These are phyloP conservation scores for Stigmatopora nigra DNA, from an alignment of 2,113 vertebrate species.

Conservation along the genomic window DNA sequence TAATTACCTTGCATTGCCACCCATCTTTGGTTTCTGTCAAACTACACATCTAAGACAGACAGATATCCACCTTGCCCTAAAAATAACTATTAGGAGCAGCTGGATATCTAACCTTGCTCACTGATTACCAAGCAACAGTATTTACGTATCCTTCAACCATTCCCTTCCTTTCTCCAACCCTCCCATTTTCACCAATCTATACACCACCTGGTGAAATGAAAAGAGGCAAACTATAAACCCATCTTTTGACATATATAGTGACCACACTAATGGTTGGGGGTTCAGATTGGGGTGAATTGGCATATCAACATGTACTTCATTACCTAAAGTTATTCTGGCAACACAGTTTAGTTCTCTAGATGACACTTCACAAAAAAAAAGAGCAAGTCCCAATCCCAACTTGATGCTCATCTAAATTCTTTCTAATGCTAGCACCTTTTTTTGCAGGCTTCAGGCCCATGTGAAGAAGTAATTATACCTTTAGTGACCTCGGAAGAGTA, in stretches of 20 bases:
- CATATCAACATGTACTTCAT: background rate
- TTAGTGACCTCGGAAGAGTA: slow-evolving; percentile 66
- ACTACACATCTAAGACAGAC: too few species aligned
- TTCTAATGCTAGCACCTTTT: slow-evolving; percentile 14
- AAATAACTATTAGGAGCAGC: too few species aligned
- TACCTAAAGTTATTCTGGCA: background rate
- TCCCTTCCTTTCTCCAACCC: too few species aligned
- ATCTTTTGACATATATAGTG: too few species aligned
- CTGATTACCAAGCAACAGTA: background rate
- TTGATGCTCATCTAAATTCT: background rate
- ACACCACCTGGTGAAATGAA: too few species aligned
- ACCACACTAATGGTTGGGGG: too few species aligned
- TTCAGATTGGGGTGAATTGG: background rate
- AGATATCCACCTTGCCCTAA: too few species aligned
- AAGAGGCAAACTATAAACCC: background rate
- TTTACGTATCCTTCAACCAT: background rate
- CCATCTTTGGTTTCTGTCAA: background rate
- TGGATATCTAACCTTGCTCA: too few species aligned
- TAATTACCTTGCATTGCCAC: background rate
- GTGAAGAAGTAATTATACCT: slow-evolving; percentile 58
- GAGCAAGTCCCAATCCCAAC: background rate
- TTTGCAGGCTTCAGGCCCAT: slow-evolving; percentile 34
- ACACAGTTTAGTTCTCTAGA: background rate
- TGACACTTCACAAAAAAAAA: background rate
- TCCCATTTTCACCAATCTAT: too few species aligned